Base-by-base conservation (phyloP, 2,797 vertebrate genomes). In the Clarias laeviceps region DNA sequence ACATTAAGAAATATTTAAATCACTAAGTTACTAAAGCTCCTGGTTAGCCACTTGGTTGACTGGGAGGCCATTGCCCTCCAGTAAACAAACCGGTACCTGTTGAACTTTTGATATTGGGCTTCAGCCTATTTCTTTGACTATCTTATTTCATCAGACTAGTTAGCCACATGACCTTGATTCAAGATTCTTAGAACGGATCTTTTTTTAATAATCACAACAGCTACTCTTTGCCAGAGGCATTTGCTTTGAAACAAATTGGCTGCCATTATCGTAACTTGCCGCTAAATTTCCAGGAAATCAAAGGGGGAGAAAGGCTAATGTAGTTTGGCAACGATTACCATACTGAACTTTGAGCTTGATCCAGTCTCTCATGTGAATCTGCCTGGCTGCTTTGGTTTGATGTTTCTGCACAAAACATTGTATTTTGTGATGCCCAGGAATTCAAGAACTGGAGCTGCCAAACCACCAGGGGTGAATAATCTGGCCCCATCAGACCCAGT, bases 201-300 rank as follows among this genome's bases (percentile, higher is more conserved):
- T 82, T 77, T 87, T 84, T 83, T 59, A 64, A 64, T 69, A 84
- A 81, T 72, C 78, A 50, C 82, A 82, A 82, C 15, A 62, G 64
- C 84, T 85, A 70, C 88, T 77, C 65, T 70, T 69, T 87, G 78
- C 86, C 87, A 88, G 86, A 85, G 84, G 86, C 76, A 82, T 87
- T 85, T 86, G 82, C 83, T 91, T 85, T 87, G 85, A 87, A 90
- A 88, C 88, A 64, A 87, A 89, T 88, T 90, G 83, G 85, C 78
- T 78, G 74, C 59, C 68, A 73, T 88, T 91, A 86, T 87, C 83
- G 70, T 84, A 84, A 77, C 85, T 84, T 86, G 82, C 82, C 59
- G 77, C 86, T 85, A 65, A 69, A 78, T 90, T 84, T 90, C 84
- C 82, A 85, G 79, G 77, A 89, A 90, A 89, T 89, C 84, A 90